These are phyloP conservation scores for Gallinago stenura DNA, from an alignment of 2,797 vertebrate genomes.

Conservation along the genomic window DNA sequence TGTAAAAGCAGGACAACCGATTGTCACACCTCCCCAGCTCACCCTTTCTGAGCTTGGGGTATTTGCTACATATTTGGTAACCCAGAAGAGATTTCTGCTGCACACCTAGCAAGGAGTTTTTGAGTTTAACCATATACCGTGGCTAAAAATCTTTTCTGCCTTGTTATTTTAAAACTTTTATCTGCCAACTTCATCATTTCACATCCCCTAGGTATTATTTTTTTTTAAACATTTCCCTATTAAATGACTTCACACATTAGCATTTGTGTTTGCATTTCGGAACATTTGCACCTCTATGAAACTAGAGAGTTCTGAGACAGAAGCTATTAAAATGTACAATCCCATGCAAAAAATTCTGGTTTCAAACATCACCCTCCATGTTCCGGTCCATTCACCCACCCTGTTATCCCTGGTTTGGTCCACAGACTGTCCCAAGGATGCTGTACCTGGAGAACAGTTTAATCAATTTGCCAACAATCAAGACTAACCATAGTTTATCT, in stretches of 20 bases:
- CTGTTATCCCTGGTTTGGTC: not conserved
- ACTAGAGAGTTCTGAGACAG: not conserved
- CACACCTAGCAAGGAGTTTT: not conserved
- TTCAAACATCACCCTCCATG: not conserved
- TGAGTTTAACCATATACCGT: not conserved
- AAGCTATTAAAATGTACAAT: not conserved
- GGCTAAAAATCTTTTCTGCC: not conserved
- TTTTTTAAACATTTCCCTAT: not conserved
- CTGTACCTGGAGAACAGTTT: not conserved
- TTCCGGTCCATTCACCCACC: not conserved
- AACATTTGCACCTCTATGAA: not conserved
- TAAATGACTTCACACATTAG: not conserved
- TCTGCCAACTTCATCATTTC: not conserved
- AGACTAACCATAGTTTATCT: not conserved
- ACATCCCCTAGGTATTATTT: not conserved
- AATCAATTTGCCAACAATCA: fast-evolving
- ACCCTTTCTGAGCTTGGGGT: not conserved
- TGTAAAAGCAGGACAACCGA: not conserved
- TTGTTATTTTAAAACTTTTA: not conserved
- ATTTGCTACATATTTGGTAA: not conserved
- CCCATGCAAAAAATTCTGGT: not conserved
- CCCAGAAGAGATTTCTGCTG: not conserved
- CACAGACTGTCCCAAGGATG: not conserved
- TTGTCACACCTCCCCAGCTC: not conserved
- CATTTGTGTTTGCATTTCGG: not conserved